These are phyloP conservation scores for Borostomias antarcticus DNA, from an alignment of 2,797 vertebrate genomes.

Conservation along the genomic window DNA sequence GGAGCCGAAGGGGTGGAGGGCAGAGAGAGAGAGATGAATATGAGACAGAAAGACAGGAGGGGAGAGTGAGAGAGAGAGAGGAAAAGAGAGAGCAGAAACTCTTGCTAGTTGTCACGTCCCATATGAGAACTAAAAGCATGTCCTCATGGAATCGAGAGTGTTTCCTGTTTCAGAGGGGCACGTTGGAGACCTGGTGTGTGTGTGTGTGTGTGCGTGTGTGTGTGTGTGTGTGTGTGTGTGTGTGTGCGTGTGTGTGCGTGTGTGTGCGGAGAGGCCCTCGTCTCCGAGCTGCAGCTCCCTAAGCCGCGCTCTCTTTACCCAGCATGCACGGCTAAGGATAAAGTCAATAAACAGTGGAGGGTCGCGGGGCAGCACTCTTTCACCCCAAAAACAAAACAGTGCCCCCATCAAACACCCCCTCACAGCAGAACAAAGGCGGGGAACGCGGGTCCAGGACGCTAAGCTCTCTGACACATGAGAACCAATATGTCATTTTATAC, in stretches of 20 bases:
- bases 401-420: conserved; percentile 77
- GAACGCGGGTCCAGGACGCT: conserved; percentile 59
- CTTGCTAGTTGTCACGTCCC: conserved; percentile 64
- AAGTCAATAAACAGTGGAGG: conserved; percentile 83
- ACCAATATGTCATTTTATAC: conserved; percentile 66
- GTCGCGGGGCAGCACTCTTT: conserved; percentile 77
- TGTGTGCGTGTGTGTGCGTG: conserved; percentile 17
- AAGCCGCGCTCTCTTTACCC: conserved; percentile 72
- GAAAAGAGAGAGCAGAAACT: conserved; percentile 45
- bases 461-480: conserved; percentile 70
- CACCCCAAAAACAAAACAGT: conserved; percentile 82
- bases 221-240: conserved; percentile 37
- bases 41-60: neutral
- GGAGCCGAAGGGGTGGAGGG: conserved; percentile 15
- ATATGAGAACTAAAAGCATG: conserved; percentile 63
- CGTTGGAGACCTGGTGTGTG: conserved; percentile 56
- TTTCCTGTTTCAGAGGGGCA: conserved; percentile 72
- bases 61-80: conserved; percentile 36
- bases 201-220: conserved; percentile 43
- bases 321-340: conserved; percentile 77
- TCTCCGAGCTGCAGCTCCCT: conserved; percentile 55
- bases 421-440: conserved; percentile 74
- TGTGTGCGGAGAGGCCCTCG: conserved; percentile 52
- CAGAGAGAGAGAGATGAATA: conserved; percentile 22
- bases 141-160: conserved; percentile 71